These are phyloP conservation scores for Drosophila kuntzei DNA, from an alignment of 2,888 invertebrate genomes.

Conservation along the genomic window DNA sequence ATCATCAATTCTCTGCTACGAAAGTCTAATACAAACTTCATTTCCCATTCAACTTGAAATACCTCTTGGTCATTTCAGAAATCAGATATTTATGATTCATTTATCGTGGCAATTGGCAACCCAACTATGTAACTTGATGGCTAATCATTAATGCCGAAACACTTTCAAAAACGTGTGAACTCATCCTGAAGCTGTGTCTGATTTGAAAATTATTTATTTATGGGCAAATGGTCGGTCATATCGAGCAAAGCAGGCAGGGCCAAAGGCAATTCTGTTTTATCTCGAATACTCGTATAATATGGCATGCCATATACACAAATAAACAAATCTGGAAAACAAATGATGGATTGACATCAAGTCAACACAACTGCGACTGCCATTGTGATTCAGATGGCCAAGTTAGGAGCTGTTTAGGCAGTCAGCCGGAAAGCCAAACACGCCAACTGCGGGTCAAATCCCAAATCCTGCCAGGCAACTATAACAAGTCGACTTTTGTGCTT, in stretches of 20 bases:
- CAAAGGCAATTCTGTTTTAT: slow-evolving; percentile 49
- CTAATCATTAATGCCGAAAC: slow-evolving; percentile 56
- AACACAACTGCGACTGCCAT: slow-evolving; percentile 5
- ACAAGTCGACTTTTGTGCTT: slow-evolving; percentile 35
- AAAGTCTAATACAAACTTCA: neutral
- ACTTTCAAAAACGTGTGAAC: slow-evolving; percentile 27
- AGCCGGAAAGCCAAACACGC: slow-evolving; percentile 48
- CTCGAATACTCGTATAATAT: slow-evolving; percentile 48
- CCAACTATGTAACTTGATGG: slow-evolving; percentile 39
- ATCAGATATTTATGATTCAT: slow-evolving; percentile 39
- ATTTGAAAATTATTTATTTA: slow-evolving; percentile 82
- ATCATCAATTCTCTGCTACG: neutral
- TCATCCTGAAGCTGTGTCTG: slow-evolving; percentile 50
- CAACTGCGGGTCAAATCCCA: slow-evolving; percentile 56
- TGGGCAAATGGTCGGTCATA: slow-evolving; percentile 45
- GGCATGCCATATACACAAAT: slow-evolving; percentile 66
- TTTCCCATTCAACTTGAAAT: neutral
- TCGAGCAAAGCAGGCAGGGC: slow-evolving; percentile 25
- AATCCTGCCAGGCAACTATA: slow-evolving; percentile 63
- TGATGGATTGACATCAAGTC: slow-evolving; percentile 70
- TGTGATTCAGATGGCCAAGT: slow-evolving; percentile 12
- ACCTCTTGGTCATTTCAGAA: neutral
- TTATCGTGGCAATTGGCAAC: slow-evolving; percentile 30
- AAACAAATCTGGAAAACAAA: slow-evolving; percentile 61
- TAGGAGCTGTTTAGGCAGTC: slow-evolving; percentile 39